Conservation (phyloP, 2,113 vertebrate species). For the Phasianus colchicus region DNA sequence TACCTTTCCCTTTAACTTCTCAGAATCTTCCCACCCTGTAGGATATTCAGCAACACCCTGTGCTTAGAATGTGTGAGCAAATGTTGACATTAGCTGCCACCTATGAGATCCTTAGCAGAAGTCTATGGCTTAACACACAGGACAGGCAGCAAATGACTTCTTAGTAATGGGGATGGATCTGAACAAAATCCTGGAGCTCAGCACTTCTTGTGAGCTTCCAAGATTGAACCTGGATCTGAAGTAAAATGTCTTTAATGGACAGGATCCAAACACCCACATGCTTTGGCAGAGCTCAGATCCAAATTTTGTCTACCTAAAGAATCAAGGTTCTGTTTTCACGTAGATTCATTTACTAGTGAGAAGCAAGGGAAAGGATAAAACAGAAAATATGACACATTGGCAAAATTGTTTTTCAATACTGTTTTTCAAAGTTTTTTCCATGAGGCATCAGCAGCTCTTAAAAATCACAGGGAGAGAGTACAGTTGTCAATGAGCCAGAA, state of each 20-base stretch:
- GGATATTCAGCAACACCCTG: background rate
- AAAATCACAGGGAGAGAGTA: conserved; percentile 41
- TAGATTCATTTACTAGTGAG: conserved; percentile 28
- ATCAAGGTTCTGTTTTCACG: conserved; percentile 47
- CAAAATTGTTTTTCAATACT: conserved; percentile 66
- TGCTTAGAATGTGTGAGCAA: background rate
- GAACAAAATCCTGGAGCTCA: conserved; percentile 35
- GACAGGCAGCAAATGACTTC: background rate
- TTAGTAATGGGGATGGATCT: background rate
- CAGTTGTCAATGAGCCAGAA: conserved; percentile 56
- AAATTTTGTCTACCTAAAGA: conserved; percentile 60
- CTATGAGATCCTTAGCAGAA: background rate
- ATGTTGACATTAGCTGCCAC: background rate
- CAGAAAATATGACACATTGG: conserved; percentile 65
- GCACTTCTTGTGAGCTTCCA: background rate
- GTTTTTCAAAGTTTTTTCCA: conserved; percentile 67
- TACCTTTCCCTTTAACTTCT: background rate
- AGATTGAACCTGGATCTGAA: conserved; percentile 38
- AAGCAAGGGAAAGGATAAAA: conserved; percentile 29
- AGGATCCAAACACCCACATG: conserved; percentile 49
- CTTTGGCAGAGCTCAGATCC: conserved; percentile 43
- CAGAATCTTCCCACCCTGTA: background rate
- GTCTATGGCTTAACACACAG: background rate
- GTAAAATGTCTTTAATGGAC: conserved; percentile 34
- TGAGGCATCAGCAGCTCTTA: conserved; percentile 60